A percentile compares a stretch with the other conserved stretches of the same genome.
Evolutionary conservation across 2,888 invertebrate species (phyloP).

Genomic region (Latheticus oryzae): DNA sequence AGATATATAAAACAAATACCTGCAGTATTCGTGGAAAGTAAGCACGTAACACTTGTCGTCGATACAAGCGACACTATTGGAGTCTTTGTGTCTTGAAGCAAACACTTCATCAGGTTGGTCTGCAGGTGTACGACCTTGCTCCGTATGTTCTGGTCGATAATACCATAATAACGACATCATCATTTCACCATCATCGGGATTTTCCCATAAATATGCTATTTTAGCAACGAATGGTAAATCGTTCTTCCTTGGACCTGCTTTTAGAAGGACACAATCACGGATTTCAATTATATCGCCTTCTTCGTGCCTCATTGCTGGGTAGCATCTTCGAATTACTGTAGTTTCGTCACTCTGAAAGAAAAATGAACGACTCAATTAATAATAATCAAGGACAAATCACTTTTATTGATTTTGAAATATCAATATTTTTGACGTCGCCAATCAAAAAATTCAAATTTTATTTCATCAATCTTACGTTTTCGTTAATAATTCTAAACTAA

Average conservation of each 20-base stretch:
- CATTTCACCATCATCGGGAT: slow-evolving; percentile 97
- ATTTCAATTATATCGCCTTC: slow-evolving; percentile 89
- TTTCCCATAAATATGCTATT: slow-evolving; percentile 94
- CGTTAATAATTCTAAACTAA: too few species aligned
- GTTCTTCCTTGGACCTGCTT: slow-evolving; percentile 84
- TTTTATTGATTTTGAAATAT: too few species aligned
- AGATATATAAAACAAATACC: too few species aligned
- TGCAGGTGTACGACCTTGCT: slow-evolving; percentile 82
- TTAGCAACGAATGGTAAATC: slow-evolving; percentile 95
- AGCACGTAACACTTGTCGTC: slow-evolving; percentile 98
- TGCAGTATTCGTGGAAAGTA: slow-evolving; percentile 96
- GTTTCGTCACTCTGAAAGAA: slow-evolving; percentile 78
- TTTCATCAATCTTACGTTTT: too few species aligned
- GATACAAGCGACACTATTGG: slow-evolving; percentile 96
- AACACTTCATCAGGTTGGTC: slow-evolving; percentile 94
- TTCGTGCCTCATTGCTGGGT: slow-evolving; percentile 88
- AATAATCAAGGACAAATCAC: too few species aligned
- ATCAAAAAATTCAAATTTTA: too few species aligned
- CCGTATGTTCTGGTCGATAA: slow-evolving; percentile 97
- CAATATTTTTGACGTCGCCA: too few species aligned
- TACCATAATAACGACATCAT: slow-evolving; percentile 98
- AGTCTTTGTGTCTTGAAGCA: slow-evolving; percentile 94
- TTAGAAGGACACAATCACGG: slow-evolving; percentile 91
- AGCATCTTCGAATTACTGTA: slow-evolving; percentile 83
- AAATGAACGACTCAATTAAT: too few species aligned